A percentile compares a stretch with the other conserved stretches of the same genome.
Conservation (phyloP, 2,888 invertebrate genomes). For the Synanthedon andrenaeformis region DNA sequence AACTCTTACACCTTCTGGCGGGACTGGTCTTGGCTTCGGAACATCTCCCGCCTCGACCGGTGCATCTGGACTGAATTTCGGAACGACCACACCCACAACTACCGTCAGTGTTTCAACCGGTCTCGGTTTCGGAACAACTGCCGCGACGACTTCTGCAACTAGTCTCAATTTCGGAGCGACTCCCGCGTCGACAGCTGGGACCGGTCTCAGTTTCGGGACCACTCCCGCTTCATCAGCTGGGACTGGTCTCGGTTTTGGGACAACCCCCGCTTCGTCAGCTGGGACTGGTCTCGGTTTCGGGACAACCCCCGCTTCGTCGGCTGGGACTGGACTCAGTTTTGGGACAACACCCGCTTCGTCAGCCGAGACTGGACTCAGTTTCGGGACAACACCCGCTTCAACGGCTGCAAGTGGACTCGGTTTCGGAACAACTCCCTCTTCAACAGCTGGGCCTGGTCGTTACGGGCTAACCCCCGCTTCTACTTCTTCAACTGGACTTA, state of each 20-base stretch:
- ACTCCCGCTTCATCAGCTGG: constrained; percentile 7
- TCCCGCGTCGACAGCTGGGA: constrained; percentile 6
- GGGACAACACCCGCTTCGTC: constrained; percentile 6
- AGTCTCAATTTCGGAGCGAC: constrained; percentile 14
- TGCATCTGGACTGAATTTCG: constrained; percentile 9
- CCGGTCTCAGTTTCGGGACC: constrained; percentile 16
- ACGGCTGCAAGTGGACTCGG: constrained; percentile 1
- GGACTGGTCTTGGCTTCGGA: not conserved
- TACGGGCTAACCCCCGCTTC: constrained; percentile 9
- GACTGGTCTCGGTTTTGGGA: constrained; percentile 10
- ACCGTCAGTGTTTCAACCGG: constrained; percentile 6
- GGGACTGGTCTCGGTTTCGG: constrained; percentile 17
- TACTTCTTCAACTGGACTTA: constrained; percentile 8
- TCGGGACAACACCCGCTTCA: constrained; percentile 9
- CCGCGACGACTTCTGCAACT: constrained; percentile 7
- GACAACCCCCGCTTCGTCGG: constrained; percentile 4
- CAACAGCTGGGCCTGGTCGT: constrained; percentile 6
- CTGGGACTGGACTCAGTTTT: constrained; percentile 11
- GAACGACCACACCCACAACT: constrained; percentile 8
- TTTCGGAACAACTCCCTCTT: constrained; percentile 5
- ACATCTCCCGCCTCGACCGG: not conserved
- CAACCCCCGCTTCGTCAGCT: constrained; percentile 6
- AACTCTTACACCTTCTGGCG: constrained; percentile 4
- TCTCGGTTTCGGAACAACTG: constrained; percentile 12
- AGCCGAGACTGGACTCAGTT: constrained; percentile 9